Evolutionary conservation across 2,113 vertebrate species (phyloP).

Genomic region (Calyptommatus sinebrachiatus): DNA sequence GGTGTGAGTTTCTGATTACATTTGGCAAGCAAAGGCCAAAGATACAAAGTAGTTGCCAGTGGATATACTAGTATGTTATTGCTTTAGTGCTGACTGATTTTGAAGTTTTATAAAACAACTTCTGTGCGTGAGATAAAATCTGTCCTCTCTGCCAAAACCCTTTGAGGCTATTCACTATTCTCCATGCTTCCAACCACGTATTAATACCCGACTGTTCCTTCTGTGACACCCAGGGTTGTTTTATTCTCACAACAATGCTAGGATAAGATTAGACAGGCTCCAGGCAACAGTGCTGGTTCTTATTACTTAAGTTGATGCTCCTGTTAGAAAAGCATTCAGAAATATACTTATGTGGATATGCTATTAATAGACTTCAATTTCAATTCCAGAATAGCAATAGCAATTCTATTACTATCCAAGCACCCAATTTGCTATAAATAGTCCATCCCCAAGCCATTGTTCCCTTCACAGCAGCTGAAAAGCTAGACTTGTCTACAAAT

Average conservation of each 20-base stretch:
- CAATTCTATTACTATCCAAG: too few species aligned
- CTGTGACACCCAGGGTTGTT: neutral
- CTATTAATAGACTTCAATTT: too few species aligned
- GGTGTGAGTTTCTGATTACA: slow-evolving; percentile 3
- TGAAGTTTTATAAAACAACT: neutral
- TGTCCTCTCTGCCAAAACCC: neutral
- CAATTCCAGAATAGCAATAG: too few species aligned
- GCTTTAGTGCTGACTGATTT: neutral
- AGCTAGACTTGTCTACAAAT: too few species aligned
- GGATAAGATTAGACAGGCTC: neutral
- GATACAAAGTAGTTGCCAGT: neutral
- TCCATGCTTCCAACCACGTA: neutral
- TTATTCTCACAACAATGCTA: neutral
- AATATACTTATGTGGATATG: too few species aligned
- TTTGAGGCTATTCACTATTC: neutral
- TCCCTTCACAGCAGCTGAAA: too few species aligned
- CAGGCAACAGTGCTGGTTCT: too few species aligned
- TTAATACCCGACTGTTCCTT: neutral
- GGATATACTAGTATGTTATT: neutral
- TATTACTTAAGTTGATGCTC: too few species aligned
- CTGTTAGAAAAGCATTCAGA: too few species aligned
- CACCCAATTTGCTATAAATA: too few species aligned
- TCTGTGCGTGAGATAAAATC: neutral
- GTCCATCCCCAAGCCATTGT: too few species aligned
- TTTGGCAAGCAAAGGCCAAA: neutral